These are phyloP conservation scores for Himalopsyche anomala DNA, from an alignment of 2,888 invertebrate genomes.

Conservation along the genomic window DNA sequence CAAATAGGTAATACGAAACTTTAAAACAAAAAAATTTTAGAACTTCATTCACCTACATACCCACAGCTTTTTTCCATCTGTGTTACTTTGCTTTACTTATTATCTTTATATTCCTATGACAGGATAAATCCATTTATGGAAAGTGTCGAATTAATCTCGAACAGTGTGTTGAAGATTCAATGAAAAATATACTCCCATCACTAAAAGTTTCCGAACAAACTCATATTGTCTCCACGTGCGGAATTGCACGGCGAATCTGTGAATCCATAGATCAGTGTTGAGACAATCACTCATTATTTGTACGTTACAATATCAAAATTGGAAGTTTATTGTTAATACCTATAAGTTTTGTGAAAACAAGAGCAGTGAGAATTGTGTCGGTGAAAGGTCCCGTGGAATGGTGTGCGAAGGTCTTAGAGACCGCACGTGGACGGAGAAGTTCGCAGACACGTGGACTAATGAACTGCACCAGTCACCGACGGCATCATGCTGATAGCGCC, in stretches of 20 bases:
- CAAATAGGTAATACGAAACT: too few relatives aligned
- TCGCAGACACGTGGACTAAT: conserved; percentile 26
- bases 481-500: conserved; percentile 73
- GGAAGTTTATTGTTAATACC: neutral
- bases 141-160: neutral
- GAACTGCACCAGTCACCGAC: conserved; percentile 7
- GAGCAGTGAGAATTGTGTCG: conserved; percentile 2
- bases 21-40: too few relatives aligned
- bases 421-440: conserved; percentile 25
- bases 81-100: neutral
- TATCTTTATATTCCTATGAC: neutral
- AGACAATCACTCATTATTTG: too few relatives aligned
- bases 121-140: neutral
- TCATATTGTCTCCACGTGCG: neutral
- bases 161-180: neutral
- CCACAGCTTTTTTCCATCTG: neutral
- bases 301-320: neutral
- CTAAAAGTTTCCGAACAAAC: neutral
- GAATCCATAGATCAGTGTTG: too few relatives aligned
- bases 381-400: conserved; percentile 18
- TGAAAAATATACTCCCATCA: neutral
- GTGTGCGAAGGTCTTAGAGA: neutral
- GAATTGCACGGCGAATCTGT: too few relatives aligned
- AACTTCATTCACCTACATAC: neutral
- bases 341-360: neutral